Conservation (phyloP, 2,888 invertebrate species). For the Amiota communis region DNA sequence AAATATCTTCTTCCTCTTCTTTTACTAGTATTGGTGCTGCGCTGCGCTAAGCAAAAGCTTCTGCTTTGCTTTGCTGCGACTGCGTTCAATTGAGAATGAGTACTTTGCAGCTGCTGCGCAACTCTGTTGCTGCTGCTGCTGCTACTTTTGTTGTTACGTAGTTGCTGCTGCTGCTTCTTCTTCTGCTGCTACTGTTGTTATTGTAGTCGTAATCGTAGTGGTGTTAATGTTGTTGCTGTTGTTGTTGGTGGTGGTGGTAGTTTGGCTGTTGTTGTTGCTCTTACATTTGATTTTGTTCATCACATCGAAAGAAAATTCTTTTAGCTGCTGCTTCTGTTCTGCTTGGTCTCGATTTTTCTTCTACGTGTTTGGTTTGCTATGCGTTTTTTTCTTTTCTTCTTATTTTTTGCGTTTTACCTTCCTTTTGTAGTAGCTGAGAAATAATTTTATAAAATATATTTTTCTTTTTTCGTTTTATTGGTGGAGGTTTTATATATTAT, state of each 20-base stretch:
- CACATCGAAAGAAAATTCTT: slow-evolving; percentile 49
- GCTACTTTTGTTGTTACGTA: slow-evolving; percentile 30
- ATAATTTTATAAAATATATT: slow-evolving; percentile 4
- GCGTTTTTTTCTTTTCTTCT: slow-evolving; percentile 28
- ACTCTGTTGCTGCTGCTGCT: not conserved
- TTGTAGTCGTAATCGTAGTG: not conserved
- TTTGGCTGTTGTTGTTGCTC: slow-evolving; percentile 42
- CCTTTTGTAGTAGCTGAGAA: slow-evolving; percentile 35
- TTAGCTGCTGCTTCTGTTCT: slow-evolving; percentile 29
- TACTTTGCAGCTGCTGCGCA: slow-evolving; percentile 1
- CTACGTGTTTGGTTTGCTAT: not conserved
- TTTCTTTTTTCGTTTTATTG: slow-evolving; percentile 23
- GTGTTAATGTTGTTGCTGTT: not conserved
- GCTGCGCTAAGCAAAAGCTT: too few relatives aligned
- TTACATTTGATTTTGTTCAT: slow-evolving; percentile 52
- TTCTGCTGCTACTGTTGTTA: slow-evolving; percentile 41
- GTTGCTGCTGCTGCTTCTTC: slow-evolving; percentile 11
- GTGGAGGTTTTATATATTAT: slow-evolving; percentile 35
- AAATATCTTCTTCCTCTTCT: too few relatives aligned
- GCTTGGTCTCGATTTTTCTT: slow-evolving; percentile 32
- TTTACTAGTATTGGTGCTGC: too few relatives aligned
- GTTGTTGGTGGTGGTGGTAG: slow-evolving; percentile 44
- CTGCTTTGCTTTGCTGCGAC: slow-evolving; percentile 29
- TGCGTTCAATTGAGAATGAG: not conserved
- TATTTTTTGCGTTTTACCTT: slow-evolving; percentile 50